Conservation (phyloP, 2,113 vertebrate species). For the Electrona antarctica region DNA sequence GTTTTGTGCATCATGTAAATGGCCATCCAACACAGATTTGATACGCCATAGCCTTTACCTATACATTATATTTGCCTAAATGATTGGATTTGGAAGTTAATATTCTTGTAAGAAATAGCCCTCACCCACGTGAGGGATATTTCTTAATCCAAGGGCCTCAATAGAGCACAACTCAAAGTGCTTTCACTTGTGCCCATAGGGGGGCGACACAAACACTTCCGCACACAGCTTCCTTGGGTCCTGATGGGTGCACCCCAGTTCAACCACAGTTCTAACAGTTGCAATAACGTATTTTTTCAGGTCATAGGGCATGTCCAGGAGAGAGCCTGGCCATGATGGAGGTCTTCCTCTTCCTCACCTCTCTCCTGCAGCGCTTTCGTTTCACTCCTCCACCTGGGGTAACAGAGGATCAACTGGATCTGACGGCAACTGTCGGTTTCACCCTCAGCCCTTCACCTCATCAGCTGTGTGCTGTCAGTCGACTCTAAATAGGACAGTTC, state of each 20-base stretch:
- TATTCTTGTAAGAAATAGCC: no score
- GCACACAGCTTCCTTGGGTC: neutral
- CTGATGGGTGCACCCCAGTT: neutral
- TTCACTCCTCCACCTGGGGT: constrained; percentile 76
- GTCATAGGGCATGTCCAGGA: neutral
- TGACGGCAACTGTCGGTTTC: constrained; percentile 63
- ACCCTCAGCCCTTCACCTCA: constrained; percentile 53
- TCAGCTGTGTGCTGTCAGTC: constrained; percentile 46
- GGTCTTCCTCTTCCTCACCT: constrained; percentile 81
- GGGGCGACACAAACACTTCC: no score
- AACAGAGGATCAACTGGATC: constrained; percentile 73
- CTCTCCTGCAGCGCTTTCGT: constrained; percentile 78
- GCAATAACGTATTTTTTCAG: neutral
- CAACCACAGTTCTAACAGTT: neutral
- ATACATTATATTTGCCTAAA: no score
- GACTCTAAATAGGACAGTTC: neutral
- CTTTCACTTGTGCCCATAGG: no score
- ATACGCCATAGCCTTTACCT: no score
- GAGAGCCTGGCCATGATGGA: constrained; percentile 80
- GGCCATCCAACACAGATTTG: no score
- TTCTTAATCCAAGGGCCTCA: no score
- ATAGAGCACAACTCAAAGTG: no score
- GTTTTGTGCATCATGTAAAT: no score
- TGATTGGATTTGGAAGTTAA: no score
- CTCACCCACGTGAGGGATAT: no score